These are phyloP conservation scores for Pterobdella sp. DNA, from an alignment of 2,888 invertebrate species.

Conservation along the genomic window DNA sequence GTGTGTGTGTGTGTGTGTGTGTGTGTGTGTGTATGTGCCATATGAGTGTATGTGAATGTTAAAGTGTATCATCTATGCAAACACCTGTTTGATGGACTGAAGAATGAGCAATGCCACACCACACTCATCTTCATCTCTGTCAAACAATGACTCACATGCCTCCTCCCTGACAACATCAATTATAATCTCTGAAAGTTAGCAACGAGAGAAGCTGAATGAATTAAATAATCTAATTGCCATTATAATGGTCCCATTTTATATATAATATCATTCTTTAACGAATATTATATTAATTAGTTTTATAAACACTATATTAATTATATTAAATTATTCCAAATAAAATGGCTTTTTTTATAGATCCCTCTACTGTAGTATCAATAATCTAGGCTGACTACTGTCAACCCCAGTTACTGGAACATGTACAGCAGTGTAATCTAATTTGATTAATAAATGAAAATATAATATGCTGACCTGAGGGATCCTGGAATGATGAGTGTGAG, in stretches of 20 bases:
- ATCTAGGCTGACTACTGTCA: too few relatives aligned
- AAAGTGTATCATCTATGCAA: not conserved
- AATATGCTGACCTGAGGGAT: conserved; percentile 42
- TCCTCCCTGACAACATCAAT: conserved; percentile 32
- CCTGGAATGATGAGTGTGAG: conserved; percentile 63
- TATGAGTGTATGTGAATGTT: not conserved
- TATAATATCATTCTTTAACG: not conserved
- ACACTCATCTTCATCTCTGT: conserved; percentile 67
- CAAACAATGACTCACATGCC: conserved; percentile 38
- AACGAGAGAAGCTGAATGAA: not conserved
- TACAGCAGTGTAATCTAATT: not conserved
- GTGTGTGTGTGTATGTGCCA: conserved; percentile 7
- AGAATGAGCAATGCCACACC: conserved; percentile 76
- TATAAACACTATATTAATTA: not conserved
- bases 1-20: conserved; percentile 11
- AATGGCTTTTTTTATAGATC: not conserved
- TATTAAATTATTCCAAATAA: not conserved
- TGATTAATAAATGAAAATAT: not conserved
- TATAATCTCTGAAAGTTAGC: not conserved
- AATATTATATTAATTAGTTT: not conserved
- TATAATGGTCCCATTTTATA: not conserved
- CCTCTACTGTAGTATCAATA: too few relatives aligned
- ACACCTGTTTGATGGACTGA: conserved; percentile 60
- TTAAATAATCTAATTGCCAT: not conserved
- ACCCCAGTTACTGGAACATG: too few relatives aligned